Evolutionary conservation across 1,140 invertebrate genomes (phyloP).

Genomic region (Cydia pomonella): DNA sequence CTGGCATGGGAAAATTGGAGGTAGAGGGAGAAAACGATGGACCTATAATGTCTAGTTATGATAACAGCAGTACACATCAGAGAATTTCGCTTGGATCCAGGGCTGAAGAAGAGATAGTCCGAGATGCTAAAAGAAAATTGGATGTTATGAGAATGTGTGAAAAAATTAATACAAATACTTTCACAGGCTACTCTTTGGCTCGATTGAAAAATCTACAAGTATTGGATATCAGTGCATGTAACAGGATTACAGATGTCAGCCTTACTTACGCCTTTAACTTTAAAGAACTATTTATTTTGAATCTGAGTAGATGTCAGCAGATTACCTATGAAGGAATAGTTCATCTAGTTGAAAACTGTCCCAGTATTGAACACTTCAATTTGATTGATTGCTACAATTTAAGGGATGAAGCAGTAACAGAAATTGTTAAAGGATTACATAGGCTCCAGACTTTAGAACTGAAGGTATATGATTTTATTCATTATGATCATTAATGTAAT

Average conservation of each 20-base stretch:
- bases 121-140: conserved; percentile 83
- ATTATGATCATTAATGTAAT: background rate
- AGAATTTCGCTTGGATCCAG: conserved; percentile 83
- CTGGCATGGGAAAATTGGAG: conserved; percentile 81
- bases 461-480: conserved; percentile 68
- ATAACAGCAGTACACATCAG: conserved; percentile 52
- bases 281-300: conserved; percentile 82
- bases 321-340: conserved; percentile 84
- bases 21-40: conserved; percentile 56
- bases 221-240: conserved; percentile 85
- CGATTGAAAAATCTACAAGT: conserved; percentile 81
- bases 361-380: conserved; percentile 85
- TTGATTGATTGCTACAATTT: conserved; percentile 85
- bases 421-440: conserved; percentile 80
- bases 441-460: conserved; percentile 84
- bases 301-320: conserved; percentile 85
- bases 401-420: conserved; percentile 83
- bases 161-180: conserved; percentile 73
- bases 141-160: conserved; percentile 83
- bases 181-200: conserved; percentile 81
- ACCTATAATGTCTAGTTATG: conserved; percentile 59
- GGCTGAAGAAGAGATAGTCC: conserved; percentile 85
- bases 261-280: conserved; percentile 85
- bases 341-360: conserved; percentile 83
- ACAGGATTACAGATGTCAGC: conserved; percentile 86